Evolutionary conservation across 2,888 invertebrate genomes (phyloP), one percentile per base, ranked within the genome.

Genomic region (Amphimallon solstitiale): DNA sequence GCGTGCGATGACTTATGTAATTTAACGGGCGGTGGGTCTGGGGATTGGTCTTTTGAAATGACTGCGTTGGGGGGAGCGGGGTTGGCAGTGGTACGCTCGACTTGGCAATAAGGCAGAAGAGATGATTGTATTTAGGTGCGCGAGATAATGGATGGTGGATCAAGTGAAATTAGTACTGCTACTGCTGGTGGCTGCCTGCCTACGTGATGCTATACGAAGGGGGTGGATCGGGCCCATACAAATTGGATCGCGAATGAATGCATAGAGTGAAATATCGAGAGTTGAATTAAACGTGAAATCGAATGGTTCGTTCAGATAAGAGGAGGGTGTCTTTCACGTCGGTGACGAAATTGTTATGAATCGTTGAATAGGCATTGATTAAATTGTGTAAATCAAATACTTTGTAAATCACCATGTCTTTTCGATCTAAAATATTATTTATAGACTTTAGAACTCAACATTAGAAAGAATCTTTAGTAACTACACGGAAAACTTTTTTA

Each of bases 1-100:
- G 35, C 15, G 17, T 35, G 15, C 51, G 15, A 35, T 17, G 17
- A 35, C 17, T 15, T 10, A 15, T 51, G 35, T 35, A 35, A 51
- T 51, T 35, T 15, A 29, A 29, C 29, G 29, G n/a, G 5, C 29
- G 6, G 29, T 34, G 35, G 48, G 15, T 7, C 1, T 29, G 51
- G 9, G 48, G 35, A 51, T 51, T 51, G 35, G 35, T 51, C 51
- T 51, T 51, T 51, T 51, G 51, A 51, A 51, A 51, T 49, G 48
- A 49, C 29, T 49, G 10, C 48, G n/a, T 12, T 10, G 34, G 10
- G 51, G 10, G n/a, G n/a, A n/a, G n/a, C n/a, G n/a, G n/a, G n/a
- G n/a, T n/a, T n/a, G n/a, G n/a, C n/a, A n/a, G 9, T 19, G 10
- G 19, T n/a, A 4, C 21, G 46, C 29, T 15, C 3, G 46, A 21